Evolutionary conservation across 2,888 invertebrate species (phyloP).

Genomic region (Petrolisthes manimaculis): DNA sequence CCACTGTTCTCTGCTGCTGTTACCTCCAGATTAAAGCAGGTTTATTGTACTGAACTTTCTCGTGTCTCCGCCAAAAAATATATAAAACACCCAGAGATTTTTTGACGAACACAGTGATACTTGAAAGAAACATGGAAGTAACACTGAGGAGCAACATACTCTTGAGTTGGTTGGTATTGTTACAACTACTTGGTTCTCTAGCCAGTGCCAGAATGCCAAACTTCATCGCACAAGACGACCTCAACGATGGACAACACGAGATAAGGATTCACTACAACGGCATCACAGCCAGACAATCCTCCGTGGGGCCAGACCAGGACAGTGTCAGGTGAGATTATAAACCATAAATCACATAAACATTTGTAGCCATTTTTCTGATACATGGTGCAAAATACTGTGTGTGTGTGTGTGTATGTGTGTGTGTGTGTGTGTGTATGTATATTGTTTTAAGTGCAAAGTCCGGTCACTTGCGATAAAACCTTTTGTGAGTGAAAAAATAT

Average conservation of each 20-base stretch:
- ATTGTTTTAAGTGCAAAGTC: background rate
- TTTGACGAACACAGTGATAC: too few relatives aligned
- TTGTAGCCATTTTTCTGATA: background rate
- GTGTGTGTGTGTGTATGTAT: background rate
- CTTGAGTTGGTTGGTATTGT: background rate
- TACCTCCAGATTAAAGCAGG: background rate
- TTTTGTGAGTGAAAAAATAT: too few relatives aligned
- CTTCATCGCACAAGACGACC: constrained; percentile 77
- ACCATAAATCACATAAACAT: background rate
- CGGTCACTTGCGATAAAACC: too few relatives aligned
- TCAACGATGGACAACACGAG: constrained; percentile 81
- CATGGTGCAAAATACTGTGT: too few relatives aligned
- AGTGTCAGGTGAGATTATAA: constrained; percentile 53
- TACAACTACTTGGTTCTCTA: background rate
- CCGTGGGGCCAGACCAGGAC: constrained; percentile 69
- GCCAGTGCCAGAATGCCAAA: constrained; percentile 68
- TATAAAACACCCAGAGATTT: too few relatives aligned
- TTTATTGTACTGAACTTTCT: background rate
- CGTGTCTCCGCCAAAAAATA: background rate
- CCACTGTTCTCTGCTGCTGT: background rate
- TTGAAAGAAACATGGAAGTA: background rate
- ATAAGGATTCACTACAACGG: constrained; percentile 77
- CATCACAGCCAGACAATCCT: constrained; percentile 79
- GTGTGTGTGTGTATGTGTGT: constrained; percentile 2
- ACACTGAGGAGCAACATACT: background rate